These are phyloP conservation scores for Campopleginae sp. DNA, from an alignment of 2,888 invertebrate species.

Conservation along the genomic window DNA sequence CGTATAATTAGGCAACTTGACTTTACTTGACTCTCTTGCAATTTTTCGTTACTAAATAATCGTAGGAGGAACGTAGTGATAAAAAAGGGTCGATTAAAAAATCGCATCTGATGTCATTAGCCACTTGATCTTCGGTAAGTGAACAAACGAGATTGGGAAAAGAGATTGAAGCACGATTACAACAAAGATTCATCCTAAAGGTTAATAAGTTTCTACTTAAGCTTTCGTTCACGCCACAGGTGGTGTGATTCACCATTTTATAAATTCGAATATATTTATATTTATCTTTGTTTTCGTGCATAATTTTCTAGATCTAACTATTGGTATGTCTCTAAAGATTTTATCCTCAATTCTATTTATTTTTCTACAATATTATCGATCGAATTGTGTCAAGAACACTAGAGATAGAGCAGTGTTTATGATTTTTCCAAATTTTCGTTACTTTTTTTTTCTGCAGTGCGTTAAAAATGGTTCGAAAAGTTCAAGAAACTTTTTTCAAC, in stretches of 20 bases:
- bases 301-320: constrained; percentile 66
- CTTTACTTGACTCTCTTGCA: not conserved
- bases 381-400: constrained; percentile 39
- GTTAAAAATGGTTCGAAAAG: constrained; percentile 48
- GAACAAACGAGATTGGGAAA: constrained; percentile 54
- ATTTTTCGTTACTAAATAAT: not conserved
- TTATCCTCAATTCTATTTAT: constrained; percentile 28
- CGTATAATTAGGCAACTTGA: not conserved
- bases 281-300: constrained; percentile 56
- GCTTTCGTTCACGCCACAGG: constrained; percentile 53
- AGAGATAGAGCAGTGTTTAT: constrained; percentile 57
- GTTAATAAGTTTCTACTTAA: constrained; percentile 60
- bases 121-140: not conserved
- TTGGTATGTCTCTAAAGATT: constrained; percentile 45
- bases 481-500: constrained; percentile 51
- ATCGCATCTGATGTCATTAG: not conserved
- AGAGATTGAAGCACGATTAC: constrained; percentile 60
- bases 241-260: constrained; percentile 28
- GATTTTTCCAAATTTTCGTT: not conserved
- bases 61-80: not conserved
- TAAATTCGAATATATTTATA: constrained; percentile 10
- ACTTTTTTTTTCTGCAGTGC: constrained; percentile 31
- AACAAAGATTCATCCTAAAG: constrained; percentile 47
- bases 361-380: constrained; percentile 42
- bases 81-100: not conserved